phyloP scores from a whole-genome alignment of 2,113 vertebrate genomes.

The Lota lota region DNA sequence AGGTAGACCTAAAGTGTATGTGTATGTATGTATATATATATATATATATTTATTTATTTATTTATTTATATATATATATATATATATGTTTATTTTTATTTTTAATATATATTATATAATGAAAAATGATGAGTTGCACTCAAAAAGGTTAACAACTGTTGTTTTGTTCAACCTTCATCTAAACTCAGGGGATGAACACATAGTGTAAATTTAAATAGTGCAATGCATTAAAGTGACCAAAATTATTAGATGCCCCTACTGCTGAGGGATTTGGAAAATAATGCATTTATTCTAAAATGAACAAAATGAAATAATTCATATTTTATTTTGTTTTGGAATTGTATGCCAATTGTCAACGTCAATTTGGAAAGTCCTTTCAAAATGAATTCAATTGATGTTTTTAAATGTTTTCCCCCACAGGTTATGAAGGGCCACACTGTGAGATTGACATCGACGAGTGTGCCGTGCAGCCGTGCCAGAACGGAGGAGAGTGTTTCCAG shows the following conservation, averaged over 20 bases:
- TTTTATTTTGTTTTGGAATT: background rate
- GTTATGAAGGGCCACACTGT: slow-evolving; percentile 82
- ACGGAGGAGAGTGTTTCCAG: slow-evolving; percentile 79
- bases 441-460: slow-evolving; percentile 88
- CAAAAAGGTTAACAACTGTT: too few species aligned
- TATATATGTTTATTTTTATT: background rate
- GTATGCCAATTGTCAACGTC: background rate
- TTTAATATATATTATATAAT: background rate
- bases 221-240: background rate
- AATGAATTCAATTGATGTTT: background rate
- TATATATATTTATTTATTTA: background rate
- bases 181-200: too few species aligned
- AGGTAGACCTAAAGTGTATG: background rate
- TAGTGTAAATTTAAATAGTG: too few species aligned
- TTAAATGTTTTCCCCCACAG: slow-evolving; percentile 51
- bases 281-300: background rate
- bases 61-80: background rate
- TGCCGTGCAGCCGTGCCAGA: slow-evolving; percentile 73
- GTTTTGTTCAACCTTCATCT: too few species aligned
- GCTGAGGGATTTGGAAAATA: too few species aligned
- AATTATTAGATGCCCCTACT: background rate
- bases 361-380: background rate
- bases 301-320: too few species aligned
- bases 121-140: background rate
- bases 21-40: too few species aligned